Evolutionary conservation across 30 jellyfish, hydroid and myxozoan species (phyloP).

Genomic region (Aurelia aurita complex sp. Pacific): DNA sequence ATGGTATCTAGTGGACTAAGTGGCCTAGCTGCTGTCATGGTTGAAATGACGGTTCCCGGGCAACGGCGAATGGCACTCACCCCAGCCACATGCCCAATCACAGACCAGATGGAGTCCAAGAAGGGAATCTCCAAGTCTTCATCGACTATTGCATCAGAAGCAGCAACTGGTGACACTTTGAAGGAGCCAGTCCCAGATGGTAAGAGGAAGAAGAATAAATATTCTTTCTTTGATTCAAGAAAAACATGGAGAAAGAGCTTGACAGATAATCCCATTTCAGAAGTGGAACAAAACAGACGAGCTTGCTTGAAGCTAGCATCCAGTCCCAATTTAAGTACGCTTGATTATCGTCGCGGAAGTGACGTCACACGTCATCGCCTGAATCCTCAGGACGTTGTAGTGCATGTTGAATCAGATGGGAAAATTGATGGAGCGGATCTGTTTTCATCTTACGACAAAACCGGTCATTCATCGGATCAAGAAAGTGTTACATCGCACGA

Average conservation of each 20-base stretch:
- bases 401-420: slow-evolving; percentile 27
- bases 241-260: slow-evolving; percentile 34
- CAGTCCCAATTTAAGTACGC: slow-evolving; percentile 37
- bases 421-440: slow-evolving; percentile 18
- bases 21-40: slow-evolving; percentile 82
- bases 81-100: slow-evolving; percentile 67
- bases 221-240: slow-evolving; percentile 26
- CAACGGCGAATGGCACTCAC: slow-evolving; percentile 78
- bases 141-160: slow-evolving; percentile 34
- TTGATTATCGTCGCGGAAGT: slow-evolving; percentile 35
- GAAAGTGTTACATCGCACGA: slow-evolving; percentile 51
- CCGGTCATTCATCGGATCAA: slow-evolving; percentile 13
- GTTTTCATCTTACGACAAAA: slow-evolving; percentile 26
- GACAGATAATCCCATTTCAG: slow-evolving; percentile 7
- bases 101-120: slow-evolving; percentile 47
- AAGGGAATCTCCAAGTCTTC: slow-evolving; percentile 23
- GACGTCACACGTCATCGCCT: slow-evolving; percentile 22
- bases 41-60: slow-evolving; percentile 89
- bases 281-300: background rate
- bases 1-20: slow-evolving; percentile 71
- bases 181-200: slow-evolving; percentile 17
- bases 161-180: slow-evolving; percentile 5
- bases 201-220: background rate
- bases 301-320: slow-evolving; percentile 23
- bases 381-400: slow-evolving; percentile 20